Percentiles rank a stretch among this genome's conserved stretches.
Conservation (phyloP, 2,797 vertebrate genomes). For the Neosalanx taihuensis region DNA sequence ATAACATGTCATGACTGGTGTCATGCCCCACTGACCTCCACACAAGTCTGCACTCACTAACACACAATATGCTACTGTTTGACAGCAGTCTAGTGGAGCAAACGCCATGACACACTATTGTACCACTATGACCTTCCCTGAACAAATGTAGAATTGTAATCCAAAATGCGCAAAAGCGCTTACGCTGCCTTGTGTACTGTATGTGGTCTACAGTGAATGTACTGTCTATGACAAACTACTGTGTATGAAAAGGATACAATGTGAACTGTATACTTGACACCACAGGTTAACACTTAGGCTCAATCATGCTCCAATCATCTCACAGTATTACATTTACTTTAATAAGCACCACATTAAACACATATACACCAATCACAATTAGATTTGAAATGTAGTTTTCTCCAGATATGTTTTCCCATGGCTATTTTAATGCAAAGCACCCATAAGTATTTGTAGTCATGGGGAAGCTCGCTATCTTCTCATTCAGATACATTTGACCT, state of each 20-base stretch:
- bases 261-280: no score
- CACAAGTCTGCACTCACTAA: slow-evolving; percentile 1
- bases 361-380: background rate
- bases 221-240: no score
- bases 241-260: no score
- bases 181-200: background rate
- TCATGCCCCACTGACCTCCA: background rate
- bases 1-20: background rate
- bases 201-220: background rate
- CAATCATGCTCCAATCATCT: no score
- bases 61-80: slow-evolving; percentile 4
- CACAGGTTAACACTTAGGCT: no score
- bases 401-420: background rate
- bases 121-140: slow-evolving; percentile 1
- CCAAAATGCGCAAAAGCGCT: background rate
- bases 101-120: slow-evolving; percentile 1
- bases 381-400: background rate
- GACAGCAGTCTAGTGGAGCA: background rate
- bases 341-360: background rate
- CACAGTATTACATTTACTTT: background rate
- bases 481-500: background rate
- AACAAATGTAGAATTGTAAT: background rate
- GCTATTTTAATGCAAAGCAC: no score
- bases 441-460: background rate
- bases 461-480: background rate